Evolutionary conservation across 2,888 invertebrate genomes (phyloP).

Genomic region (Cybosia mesomella): DNA sequence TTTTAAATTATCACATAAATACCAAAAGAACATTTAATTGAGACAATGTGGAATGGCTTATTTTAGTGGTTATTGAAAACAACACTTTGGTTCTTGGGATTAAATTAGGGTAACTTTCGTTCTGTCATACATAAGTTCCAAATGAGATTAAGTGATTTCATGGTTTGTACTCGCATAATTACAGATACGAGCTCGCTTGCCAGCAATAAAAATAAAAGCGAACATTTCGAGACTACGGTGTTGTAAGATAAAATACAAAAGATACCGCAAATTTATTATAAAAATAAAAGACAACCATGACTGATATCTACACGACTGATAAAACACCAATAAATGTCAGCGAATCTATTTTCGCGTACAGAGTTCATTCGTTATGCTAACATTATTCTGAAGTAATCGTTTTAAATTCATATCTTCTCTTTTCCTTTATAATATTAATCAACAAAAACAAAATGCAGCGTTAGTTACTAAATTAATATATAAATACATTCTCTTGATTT

Average conservation of each 20-base stretch:
- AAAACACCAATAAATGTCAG: background rate
- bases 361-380: background rate
- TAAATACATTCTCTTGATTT: constrained; percentile 47
- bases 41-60: constrained; percentile 79
- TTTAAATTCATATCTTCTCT: constrained; percentile 23
- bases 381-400: constrained; percentile 5
- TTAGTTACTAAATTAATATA: constrained; percentile 48
- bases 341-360: background rate
- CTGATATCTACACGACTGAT: background rate
- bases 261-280: background rate
- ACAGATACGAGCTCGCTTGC: background rate
- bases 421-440: constrained; percentile 37
- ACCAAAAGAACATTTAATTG: constrained; percentile 75
- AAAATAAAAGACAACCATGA: background rate
- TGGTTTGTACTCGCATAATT: background rate
- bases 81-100: constrained; percentile 64
- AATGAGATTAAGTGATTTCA: background rate
- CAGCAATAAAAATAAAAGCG: background rate
- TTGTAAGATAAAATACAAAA: constrained; percentile 1
- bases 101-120: constrained; percentile 51
- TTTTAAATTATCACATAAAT: constrained; percentile 80
- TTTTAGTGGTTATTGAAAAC: constrained; percentile 45
- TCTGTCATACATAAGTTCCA: constrained; percentile 21
- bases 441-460: constrained; percentile 46
- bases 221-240: constrained; percentile 16